A percentile compares a stretch with the other conserved stretches of the same genome.
phyloP scores from a whole-genome alignment of 2,888 invertebrate species.

The Zygogramma bicolorata region DNA sequence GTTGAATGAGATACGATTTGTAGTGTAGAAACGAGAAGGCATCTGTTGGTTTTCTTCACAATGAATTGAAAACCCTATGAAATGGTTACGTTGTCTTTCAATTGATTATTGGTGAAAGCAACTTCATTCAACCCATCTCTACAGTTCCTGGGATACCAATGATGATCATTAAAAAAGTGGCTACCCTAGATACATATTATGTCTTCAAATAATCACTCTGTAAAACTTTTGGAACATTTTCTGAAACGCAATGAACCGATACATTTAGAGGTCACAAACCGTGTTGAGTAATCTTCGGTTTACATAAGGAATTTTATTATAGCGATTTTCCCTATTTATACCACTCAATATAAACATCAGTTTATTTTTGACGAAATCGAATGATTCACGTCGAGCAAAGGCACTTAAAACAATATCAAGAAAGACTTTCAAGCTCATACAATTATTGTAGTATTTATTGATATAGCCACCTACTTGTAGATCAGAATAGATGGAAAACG shows the following conservation, averaged over 20 bases:
- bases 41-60: no score
- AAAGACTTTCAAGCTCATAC: neutral
- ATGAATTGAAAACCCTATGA: no score
- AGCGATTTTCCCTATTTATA: constrained; percentile 35
- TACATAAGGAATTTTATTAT: constrained; percentile 30
- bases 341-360: constrained; percentile 33
- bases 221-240: neutral
- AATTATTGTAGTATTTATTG: constrained; percentile 12
- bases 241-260: neutral
- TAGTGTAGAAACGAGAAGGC: no score
- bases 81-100: no score
- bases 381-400: constrained; percentile 31
- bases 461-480: neutral
- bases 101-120: no score
- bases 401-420: constrained; percentile 2
- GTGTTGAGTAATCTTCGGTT: constrained; percentile 25
- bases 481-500: neutral
- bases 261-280: constrained; percentile 3
- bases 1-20: no score
- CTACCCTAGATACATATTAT: no score
- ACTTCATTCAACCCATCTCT: no score
- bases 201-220: neutral
- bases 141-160: no score
- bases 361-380: constrained; percentile 34
- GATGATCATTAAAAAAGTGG: no score